Conservation (phyloP, 1,140 invertebrate species). For the Trichonephila clavata region DNA sequence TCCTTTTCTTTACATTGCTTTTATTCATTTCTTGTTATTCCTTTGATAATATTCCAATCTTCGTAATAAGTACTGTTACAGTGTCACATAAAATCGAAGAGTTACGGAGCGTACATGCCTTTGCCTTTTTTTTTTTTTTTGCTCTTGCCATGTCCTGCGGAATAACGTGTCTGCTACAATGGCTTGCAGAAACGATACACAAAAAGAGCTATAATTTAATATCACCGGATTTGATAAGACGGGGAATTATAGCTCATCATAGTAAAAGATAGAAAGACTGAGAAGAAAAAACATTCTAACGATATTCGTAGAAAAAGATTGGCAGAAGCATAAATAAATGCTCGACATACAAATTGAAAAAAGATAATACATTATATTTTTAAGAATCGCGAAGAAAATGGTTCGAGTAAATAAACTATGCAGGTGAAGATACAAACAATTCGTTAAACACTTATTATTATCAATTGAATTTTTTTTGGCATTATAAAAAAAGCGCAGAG, state of each 20-base stretch:
- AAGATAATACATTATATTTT: background rate
- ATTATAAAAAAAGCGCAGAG: too few relatives aligned
- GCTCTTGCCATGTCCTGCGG: background rate
- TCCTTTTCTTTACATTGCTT: background rate
- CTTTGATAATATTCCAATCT: conserved; percentile 23
- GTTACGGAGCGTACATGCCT: background rate
- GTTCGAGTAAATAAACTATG: too few relatives aligned
- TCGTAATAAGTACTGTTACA: conserved; percentile 40
- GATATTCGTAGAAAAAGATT: background rate
- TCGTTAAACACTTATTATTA: too few relatives aligned
- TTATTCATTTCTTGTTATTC: background rate
- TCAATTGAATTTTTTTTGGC: too few relatives aligned
- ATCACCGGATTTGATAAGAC: background rate
- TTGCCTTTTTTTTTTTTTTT: too few relatives aligned
- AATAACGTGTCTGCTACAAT: conserved; percentile 36
- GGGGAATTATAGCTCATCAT: background rate
- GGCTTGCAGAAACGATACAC: background rate
- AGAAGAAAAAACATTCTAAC: background rate
- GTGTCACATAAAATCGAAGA: conserved; percentile 51
- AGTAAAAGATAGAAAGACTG: background rate
- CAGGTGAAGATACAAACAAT: too few relatives aligned
- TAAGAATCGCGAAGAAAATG: background rate
- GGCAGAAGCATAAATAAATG: background rate
- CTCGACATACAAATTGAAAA: background rate
- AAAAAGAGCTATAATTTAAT: conserved; percentile 3